Evolutionary conservation across 2,113 vertebrate species (phyloP).

Genomic region (Sprattus sprattus): DNA sequence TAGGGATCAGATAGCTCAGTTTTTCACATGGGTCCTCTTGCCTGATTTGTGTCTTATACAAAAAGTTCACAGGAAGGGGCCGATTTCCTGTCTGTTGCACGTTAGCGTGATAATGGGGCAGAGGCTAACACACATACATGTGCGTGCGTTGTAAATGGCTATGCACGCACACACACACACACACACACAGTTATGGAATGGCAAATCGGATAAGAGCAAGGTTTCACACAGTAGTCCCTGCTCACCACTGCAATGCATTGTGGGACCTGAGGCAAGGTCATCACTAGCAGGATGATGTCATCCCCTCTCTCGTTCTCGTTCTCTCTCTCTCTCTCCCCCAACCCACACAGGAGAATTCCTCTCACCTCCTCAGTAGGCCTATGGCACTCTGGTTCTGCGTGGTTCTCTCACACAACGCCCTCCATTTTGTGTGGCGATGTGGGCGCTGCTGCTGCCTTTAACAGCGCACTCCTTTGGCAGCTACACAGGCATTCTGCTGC

Average conservation of each 20-base stretch:
- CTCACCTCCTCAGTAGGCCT: background rate
- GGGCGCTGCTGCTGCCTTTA: background rate
- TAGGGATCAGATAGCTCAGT: background rate
- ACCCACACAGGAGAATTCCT: background rate
- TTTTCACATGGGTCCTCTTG: background rate
- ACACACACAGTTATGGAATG: background rate
- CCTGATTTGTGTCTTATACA: background rate
- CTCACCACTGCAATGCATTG: background rate
- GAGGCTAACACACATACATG: background rate
- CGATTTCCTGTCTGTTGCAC: background rate
- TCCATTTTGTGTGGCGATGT: constrained; percentile 2
- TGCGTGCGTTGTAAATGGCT: too few relatives aligned
- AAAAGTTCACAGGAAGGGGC: background rate
- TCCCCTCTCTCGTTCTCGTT: background rate
- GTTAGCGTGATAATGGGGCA: too few relatives aligned
- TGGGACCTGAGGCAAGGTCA: background rate
- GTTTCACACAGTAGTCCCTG: constrained; percentile 5
- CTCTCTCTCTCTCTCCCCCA: background rate
- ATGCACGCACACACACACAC: constrained; percentile 2
- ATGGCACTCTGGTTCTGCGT: background rate
- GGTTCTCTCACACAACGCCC: background rate
- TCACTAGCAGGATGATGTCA: background rate
- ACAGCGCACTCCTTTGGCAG: background rate
- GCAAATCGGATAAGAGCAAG: background rate
- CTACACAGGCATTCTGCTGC: constrained; percentile 32